Base-by-base conservation (phyloP, 2,888 invertebrate genomes). In the Cactoblastis cactorum region DNA sequence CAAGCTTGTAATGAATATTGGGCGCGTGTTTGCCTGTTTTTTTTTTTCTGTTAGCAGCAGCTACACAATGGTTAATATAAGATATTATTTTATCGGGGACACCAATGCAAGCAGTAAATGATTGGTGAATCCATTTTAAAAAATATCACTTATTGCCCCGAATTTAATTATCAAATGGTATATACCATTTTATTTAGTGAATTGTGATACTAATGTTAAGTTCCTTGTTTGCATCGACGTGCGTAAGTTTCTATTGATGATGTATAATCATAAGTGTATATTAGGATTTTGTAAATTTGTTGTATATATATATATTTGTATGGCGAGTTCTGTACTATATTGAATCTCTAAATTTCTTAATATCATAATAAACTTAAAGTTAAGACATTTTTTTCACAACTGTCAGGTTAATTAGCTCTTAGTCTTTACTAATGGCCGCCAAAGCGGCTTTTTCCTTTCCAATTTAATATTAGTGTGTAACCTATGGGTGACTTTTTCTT, bases 181-280 rank as follows among this genome's bases (percentile, higher is more conserved):
- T 35, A 8, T 35, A 37, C 22, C 19, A 24, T 28, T 48, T 28
- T 37, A 38, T 38, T 59, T 61, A 71, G 72, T 63, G 68, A 77
- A 77, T 72, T 83, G 82, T 82, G 82, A 83, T 83, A 83, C 74
- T 81, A 81, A 77, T 69, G 55, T 74, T 80, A 83, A 77, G 77
- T 74, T 75, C 52, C 54, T 53, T 33, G 61, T 55, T 60, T 65
- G 57, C 62, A 46, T 55, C 56, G 58, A 58, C 61, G 59, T 59
- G 57, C 63, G 63, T 57, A 56, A 52, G 58, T 57, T 56, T 53
- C 52, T 53, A 53, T 49, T 47, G 52, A 43, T 17, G 32, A 8
- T 15, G 32, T 43, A 24, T 37, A 49, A 34, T 38, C 34, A 55
- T 6, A 61, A 63, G 62, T 61, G 59, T 62, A 62, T 52, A 58